These are phyloP conservation scores for Nasua narica DNA, from an alignment of 2,797 vertebrate species.

Conservation along the genomic window DNA sequence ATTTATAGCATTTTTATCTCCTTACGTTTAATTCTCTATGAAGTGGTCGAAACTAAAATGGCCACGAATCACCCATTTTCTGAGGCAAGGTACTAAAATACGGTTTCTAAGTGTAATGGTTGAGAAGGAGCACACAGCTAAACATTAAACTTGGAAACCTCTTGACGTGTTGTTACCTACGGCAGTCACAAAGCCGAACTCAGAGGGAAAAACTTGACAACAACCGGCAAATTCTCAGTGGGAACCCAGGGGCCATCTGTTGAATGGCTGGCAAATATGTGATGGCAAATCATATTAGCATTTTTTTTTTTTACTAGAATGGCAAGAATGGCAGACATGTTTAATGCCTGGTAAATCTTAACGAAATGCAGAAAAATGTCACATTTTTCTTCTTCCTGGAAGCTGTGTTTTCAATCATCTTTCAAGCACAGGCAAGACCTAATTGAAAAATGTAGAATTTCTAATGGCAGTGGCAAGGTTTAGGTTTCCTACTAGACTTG, in stretches of 20 bases:
- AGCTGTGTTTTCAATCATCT: not conserved
- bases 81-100: not conserved
- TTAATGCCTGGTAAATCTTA: not conserved
- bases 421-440: not conserved
- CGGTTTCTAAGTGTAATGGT: not conserved
- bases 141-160: not conserved
- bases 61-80: not conserved
- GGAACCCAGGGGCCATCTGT: not conserved
- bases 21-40: not conserved
- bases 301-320: not conserved
- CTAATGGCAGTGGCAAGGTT: not conserved
- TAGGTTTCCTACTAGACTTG: not conserved
- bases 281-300: not conserved
- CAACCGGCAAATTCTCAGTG: not conserved
- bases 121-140: not conserved
- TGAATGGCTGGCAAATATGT: not conserved
- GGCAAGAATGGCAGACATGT: not conserved
- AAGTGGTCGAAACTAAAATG: conserved; percentile 5
- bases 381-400: not conserved
- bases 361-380: not conserved
- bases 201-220: not conserved
- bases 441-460: conserved; percentile 16
- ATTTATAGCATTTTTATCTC: not conserved
- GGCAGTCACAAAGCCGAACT: not conserved
- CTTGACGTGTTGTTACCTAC: not conserved